Evolutionary conservation across 2,888 invertebrate species (phyloP).

Genomic region (Folsomia candida): DNA sequence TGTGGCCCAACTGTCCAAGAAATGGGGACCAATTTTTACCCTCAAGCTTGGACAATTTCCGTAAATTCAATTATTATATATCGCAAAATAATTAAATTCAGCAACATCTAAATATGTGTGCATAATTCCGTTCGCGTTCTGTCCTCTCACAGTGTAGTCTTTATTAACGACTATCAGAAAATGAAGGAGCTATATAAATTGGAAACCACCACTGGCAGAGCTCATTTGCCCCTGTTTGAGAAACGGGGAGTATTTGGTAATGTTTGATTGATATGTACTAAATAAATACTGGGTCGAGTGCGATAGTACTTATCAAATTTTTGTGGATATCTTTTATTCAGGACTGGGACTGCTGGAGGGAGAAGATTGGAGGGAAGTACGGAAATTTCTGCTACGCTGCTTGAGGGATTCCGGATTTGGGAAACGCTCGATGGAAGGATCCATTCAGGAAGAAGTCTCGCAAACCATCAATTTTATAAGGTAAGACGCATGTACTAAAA

Average conservation of each 20-base stretch:
- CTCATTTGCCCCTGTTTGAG: conserved; percentile 39
- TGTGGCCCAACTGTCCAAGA: conserved; percentile 37
- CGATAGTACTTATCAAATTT: neutral
- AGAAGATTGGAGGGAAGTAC: conserved; percentile 44
- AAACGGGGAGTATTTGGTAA: conserved; percentile 41
- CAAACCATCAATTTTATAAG: conserved; percentile 34
- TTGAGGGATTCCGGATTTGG: conserved; percentile 45
- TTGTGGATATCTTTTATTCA: neutral
- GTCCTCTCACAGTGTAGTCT: conserved; percentile 47
- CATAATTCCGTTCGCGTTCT: neutral
- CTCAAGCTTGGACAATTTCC: conserved; percentile 21
- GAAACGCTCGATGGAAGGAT: conserved; percentile 41
- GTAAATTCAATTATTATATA: too few species aligned
- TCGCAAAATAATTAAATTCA: neutral
- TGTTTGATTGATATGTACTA: neutral
- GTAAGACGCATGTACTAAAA: too few species aligned
- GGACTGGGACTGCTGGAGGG: conserved; percentile 43
- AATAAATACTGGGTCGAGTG: neutral
- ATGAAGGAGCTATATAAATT: conserved; percentile 42
- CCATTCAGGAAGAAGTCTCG: conserved; percentile 41
- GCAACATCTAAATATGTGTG: neutral
- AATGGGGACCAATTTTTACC: conserved; percentile 42
- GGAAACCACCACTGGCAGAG: conserved; percentile 43
- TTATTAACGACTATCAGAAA: conserved; percentile 40
- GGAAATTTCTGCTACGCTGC: conserved; percentile 39